Percentiles rank a stretch among this genome's conserved stretches.
phyloP scores from a whole-genome alignment of 2,113 vertebrate species.

The Laticauda laticaudata region DNA sequence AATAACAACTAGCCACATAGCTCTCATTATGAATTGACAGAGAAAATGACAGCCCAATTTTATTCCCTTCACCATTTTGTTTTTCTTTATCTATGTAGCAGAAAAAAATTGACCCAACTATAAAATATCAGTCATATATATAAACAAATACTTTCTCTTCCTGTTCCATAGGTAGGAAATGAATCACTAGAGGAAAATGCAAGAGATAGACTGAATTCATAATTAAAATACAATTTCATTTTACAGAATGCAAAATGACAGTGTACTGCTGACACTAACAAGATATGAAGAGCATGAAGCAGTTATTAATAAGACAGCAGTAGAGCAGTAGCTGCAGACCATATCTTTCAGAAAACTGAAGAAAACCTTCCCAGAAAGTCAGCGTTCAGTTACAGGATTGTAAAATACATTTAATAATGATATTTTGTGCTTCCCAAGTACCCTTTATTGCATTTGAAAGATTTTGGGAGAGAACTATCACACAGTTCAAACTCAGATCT shows the following conservation, averaged over 20 bases:
- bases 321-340: not conserved
- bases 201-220: conserved; percentile 12
- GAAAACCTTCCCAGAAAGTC: not conserved
- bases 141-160: not conserved
- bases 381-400: not conserved
- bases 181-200: conserved; percentile 12
- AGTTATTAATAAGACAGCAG: conserved; percentile 9
- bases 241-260: conserved; percentile 23
- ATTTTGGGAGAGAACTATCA: not conserved
- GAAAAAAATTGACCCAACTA: not conserved
- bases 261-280: conserved; percentile 11
- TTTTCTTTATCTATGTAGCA: not conserved
- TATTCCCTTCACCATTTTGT: not conserved
- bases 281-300: conserved; percentile 13
- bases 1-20: not conserved
- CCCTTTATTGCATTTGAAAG: not conserved
- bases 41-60: not conserved
- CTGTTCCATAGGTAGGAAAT: not conserved
- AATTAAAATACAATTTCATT: conserved; percentile 18
- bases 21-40: not conserved
- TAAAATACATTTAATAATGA: not conserved
- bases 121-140: not conserved
- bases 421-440: not conserved
- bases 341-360: not conserved
- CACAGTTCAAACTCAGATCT: not conserved